Evolutionary conservation across 2,113 vertebrate genomes (phyloP), one percentile per base, ranked within the genome.

Genomic region (Ameiurus melas): DNA sequence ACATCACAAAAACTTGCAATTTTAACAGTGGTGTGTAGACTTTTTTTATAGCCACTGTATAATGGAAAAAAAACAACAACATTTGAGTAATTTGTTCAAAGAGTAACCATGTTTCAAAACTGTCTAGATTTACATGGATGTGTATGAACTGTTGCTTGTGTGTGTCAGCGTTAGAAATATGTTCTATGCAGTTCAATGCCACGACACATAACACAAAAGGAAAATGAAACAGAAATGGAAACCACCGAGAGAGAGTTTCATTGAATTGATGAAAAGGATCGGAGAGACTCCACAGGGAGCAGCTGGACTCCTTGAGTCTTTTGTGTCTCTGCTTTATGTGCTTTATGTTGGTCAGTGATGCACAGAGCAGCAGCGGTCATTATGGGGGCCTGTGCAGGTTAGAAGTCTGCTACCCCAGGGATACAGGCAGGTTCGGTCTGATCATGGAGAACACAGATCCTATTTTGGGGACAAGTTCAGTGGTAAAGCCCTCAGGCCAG

Each of bases 401-500:
- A 64, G 81, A 83, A 27, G 58, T 62, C 81, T 64, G 19, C 33
- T 83, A 27, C 58, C 22, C 58, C 1, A 25, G 13, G 81, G 22
- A 64, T 83, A 51, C 60, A 90, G 57, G 71, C n/a, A 47, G 78
- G 51, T 57, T 60, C 30, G 47, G 79, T 86, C n/a, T 66, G 84
- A 78, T 19, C 30, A 36, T 60, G 27, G 70, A 77, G 64, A 64
- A 71, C 84, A 51, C 62, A 36, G 55, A 79, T 86, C 64, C 80
- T 89, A 75, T 86, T 86, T 81, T 88, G 81, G 73, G 86, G 51
- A 81, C 70, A 86, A 53, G 73, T 64, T 89, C 85, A 55, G 9
- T 36, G 62, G 87, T 79, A 16, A 64, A 53, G 7, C 87, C 90
- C 47, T 39, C 78, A 19, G 85, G 66, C 66, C 77, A 55, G 13